These are phyloP conservation scores for Lathamus discolor DNA, from an alignment of 2,113 vertebrate genomes.

Conservation along the genomic window DNA sequence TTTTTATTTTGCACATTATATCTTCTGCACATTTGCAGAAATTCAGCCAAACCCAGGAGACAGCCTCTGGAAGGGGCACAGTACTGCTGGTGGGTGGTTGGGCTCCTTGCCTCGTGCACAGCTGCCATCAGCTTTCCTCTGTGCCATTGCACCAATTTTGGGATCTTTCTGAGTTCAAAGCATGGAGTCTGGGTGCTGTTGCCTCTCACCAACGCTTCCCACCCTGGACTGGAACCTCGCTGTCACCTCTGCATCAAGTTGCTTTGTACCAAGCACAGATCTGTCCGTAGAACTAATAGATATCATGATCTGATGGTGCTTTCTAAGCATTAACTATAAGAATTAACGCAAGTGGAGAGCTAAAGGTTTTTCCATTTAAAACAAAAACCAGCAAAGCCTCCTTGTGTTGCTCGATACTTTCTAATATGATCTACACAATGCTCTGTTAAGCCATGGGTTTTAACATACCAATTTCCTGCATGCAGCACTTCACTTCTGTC, in stretches of 20 bases:
- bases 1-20: background rate
- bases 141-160: background rate
- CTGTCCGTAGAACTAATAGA: background rate
- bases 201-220: accelerated
- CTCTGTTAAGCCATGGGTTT: background rate
- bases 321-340: background rate
- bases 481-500: background rate
- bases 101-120: background rate
- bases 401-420: background rate
- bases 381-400: background rate
- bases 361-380: background rate
- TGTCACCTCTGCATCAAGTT: background rate
- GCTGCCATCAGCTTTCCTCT: background rate
- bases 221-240: background rate
- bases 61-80: background rate
- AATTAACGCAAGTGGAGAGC: background rate
- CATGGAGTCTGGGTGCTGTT: accelerated
- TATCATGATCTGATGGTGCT: background rate
- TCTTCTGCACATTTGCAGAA: background rate
- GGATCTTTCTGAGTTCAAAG: background rate
- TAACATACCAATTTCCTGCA: background rate
- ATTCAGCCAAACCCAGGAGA: background rate
- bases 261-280: background rate
- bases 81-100: background rate
- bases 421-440: accelerated